Percentiles rank a stretch among this genome's conserved stretches.
Conservation (phyloP, 92 coral and sea anemone species). For the Anthopleura xanthogrammica region DNA sequence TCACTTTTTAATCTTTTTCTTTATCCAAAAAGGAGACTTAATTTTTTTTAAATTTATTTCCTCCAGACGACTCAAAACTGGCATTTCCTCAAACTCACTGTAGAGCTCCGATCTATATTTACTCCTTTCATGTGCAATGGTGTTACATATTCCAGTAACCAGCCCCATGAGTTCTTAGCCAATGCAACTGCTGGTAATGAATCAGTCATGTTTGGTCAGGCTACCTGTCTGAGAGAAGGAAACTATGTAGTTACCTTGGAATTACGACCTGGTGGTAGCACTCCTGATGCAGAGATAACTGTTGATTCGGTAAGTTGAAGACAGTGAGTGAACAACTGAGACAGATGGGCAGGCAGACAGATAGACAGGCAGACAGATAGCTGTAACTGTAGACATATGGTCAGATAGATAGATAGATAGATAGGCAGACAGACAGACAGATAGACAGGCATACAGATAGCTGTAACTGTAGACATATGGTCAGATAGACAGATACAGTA, state of each 20-base stretch:
- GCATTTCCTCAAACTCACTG: constrained; percentile 52
- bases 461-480: too few relatives aligned
- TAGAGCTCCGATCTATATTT: constrained; percentile 60
- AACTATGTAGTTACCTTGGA: constrained; percentile 53
- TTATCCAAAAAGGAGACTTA: not conserved
- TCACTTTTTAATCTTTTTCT: too few relatives aligned
- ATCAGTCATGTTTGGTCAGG: constrained; percentile 60
- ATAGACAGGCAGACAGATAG: too few relatives aligned
- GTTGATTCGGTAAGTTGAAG: constrained; percentile 83
- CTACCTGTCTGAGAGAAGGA: constrained; percentile 67
- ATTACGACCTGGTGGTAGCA: constrained; percentile 48
- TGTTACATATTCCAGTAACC: constrained; percentile 48
- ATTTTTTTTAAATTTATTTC: not conserved
- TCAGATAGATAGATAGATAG: too few relatives aligned
- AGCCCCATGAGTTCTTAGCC: constrained; percentile 37
- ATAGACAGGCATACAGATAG: too few relatives aligned
- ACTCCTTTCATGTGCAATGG: constrained; percentile 74
- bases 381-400: too few relatives aligned
- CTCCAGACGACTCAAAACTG: constrained; percentile 75
- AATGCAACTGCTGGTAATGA: constrained; percentile 46
- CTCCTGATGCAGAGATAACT: constrained; percentile 35
- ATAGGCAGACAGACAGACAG: too few relatives aligned
- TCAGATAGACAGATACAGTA: too few relatives aligned
- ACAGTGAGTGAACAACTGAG: too few relatives aligned
- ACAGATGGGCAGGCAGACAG: too few relatives aligned